Conservation (phyloP, 1,140 invertebrate species). For the Oryzaephilus surinamensis region DNA sequence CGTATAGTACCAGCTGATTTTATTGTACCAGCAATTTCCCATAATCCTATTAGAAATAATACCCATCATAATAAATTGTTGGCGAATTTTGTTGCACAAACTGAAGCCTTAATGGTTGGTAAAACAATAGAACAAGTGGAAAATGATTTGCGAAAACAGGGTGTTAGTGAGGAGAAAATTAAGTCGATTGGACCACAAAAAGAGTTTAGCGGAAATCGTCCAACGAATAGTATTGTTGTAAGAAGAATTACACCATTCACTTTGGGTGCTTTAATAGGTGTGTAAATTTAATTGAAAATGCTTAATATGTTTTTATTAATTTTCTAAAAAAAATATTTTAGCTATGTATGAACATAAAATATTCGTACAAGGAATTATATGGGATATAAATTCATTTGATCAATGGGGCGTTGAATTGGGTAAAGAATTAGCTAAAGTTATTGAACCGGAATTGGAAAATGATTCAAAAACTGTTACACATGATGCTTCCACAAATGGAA, state of each 20-base stretch:
- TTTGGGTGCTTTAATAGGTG: constrained; percentile 91
- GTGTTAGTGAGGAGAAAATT: constrained; percentile 59
- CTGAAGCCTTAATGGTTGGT: constrained; percentile 92
- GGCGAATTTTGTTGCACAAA: constrained; percentile 97
- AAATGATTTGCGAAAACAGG: constrained; percentile 61
- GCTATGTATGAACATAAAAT: constrained; percentile 98
- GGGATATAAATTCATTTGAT: constrained; percentile 99
- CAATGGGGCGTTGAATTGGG: constrained; percentile 99
- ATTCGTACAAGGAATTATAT: constrained; percentile 95
- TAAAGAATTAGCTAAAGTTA: constrained; percentile 95
- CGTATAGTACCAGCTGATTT: constrained; percentile 95
- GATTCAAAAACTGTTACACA: constrained; percentile 55
- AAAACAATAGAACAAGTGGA: constrained; percentile 70
- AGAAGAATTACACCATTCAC: constrained; percentile 89
- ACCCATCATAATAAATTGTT: constrained; percentile 79
- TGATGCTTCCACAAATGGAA: constrained; percentile 86
- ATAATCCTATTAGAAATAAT: constrained; percentile 79
- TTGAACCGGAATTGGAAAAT: constrained; percentile 83
- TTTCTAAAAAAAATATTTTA: constrained; percentile 39
- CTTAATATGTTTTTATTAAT: no score
- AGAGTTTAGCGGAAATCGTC: constrained; percentile 93
- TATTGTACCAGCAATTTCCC: constrained; percentile 84
- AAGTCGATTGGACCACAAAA: constrained; percentile 87
- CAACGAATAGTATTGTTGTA: constrained; percentile 96
- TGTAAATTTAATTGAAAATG: constrained; percentile 17